Conservation (phyloP, 1,140 invertebrate species). For the Euura saliciscinereae region DNA sequence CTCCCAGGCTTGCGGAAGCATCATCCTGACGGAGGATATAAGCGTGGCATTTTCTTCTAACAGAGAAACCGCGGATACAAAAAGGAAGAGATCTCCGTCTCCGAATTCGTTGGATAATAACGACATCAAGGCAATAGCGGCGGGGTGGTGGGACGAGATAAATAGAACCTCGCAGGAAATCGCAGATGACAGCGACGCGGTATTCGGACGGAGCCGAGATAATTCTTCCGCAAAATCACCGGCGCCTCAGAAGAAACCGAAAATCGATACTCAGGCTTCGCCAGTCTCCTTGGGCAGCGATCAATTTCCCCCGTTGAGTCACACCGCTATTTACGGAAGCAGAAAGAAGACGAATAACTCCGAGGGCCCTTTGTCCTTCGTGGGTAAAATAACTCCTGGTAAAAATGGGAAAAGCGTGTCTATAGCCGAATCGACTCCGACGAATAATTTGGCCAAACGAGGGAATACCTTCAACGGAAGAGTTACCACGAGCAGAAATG, state of each 20-base stretch:
- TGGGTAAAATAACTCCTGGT: no score
- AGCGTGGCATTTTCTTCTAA: background rate
- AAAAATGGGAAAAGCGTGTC: no score
- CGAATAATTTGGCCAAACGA: background rate
- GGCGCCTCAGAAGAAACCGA: background rate
- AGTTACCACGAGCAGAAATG: background rate
- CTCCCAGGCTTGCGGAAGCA: background rate
- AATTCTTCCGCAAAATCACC: no score
- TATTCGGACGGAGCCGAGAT: background rate
- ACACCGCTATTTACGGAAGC: background rate
- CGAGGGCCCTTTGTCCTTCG: no score
- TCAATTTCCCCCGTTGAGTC: background rate
- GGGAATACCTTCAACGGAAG: background rate
- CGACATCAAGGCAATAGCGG: background rate
- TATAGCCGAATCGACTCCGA: no score
- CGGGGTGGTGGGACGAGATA: background rate
- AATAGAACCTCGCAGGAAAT: background rate
- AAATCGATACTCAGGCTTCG: background rate
- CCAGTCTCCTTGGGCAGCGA: background rate
- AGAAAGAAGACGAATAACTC: no score
- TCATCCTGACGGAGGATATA: background rate
- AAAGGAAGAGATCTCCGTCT: background rate
- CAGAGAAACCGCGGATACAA: background rate
- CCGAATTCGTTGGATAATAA: background rate
- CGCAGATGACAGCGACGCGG: background rate